Percentiles rank a stretch among this genome's conserved stretches.
These are phyloP conservation scores for Anguilla pacifica DNA, from an alignment of 2,797 vertebrate species.

Conservation along the genomic window DNA sequence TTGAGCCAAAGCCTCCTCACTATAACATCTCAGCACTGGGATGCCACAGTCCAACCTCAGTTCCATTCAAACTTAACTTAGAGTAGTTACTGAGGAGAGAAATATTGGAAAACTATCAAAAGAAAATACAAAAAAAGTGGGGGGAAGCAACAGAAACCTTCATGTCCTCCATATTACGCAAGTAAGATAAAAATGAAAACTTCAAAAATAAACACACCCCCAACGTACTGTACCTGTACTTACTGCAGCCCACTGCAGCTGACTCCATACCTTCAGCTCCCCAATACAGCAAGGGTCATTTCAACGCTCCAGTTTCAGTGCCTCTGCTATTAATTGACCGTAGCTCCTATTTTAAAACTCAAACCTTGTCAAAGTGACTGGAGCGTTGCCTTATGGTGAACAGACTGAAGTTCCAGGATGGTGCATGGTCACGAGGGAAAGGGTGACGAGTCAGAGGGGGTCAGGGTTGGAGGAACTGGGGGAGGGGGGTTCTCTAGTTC, in stretches of 20 bases:
- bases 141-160: not conserved
- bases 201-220: slow-evolving; percentile 23
- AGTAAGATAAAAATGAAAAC: not conserved
- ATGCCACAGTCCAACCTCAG: not conserved
- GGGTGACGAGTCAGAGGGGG: not conserved
- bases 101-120: not conserved
- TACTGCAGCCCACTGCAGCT: slow-evolving; percentile 11
- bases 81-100: slow-evolving; percentile 6
- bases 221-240: slow-evolving; percentile 4
- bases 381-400: not conserved
- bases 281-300: not conserved
- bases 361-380: not conserved
- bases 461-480: not conserved
- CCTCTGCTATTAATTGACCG: not conserved
- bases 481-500: slow-evolving; percentile 52
- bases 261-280: not conserved
- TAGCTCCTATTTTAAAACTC: not conserved
- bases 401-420: not conserved
- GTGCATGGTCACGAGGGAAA: not conserved
- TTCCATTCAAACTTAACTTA: not conserved
- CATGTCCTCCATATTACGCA: slow-evolving; percentile 12
- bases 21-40: not conserved
- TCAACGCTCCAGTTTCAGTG: not conserved
- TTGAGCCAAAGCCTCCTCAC: not conserved
- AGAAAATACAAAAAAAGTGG: not conserved